Conservation (phyloP, 2,113 vertebrate species). For the Falco punctatus region DNA sequence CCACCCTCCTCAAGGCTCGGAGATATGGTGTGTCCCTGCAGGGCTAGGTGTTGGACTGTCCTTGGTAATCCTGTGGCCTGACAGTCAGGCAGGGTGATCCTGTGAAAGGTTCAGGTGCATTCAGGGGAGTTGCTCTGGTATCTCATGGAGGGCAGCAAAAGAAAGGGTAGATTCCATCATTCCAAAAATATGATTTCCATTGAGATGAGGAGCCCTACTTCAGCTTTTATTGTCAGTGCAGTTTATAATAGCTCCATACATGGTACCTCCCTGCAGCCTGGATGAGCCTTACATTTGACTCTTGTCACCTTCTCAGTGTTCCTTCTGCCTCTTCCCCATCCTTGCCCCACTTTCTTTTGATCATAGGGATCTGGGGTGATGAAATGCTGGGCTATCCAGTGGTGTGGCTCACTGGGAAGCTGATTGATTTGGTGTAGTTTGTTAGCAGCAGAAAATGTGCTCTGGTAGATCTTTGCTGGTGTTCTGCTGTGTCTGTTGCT, state of each 20-base stretch:
- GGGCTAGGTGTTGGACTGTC: neutral
- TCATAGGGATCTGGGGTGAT: neutral
- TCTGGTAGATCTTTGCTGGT: neutral
- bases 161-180: neutral
- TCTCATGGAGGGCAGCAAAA: neutral
- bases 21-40: neutral
- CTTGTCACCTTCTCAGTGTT: neutral
- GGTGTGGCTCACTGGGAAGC: neutral
- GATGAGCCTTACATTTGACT: neutral
- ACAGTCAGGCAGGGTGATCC: neutral
- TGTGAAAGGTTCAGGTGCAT: neutral
- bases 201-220: neutral
- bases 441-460: neutral
- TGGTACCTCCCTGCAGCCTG: neutral
- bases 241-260: neutral
- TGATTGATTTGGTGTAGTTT: neutral
- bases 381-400: neutral
- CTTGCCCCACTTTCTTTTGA: neutral
- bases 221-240: neutral
- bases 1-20: neutral
- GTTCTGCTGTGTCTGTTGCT: neutral
- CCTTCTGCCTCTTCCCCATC: neutral
- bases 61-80: neutral
- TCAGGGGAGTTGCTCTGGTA: neutral
- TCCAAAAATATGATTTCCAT: neutral